Base-by-base conservation (phyloP, 2,113 vertebrate genomes). In the Chaenogobius annularis region DNA sequence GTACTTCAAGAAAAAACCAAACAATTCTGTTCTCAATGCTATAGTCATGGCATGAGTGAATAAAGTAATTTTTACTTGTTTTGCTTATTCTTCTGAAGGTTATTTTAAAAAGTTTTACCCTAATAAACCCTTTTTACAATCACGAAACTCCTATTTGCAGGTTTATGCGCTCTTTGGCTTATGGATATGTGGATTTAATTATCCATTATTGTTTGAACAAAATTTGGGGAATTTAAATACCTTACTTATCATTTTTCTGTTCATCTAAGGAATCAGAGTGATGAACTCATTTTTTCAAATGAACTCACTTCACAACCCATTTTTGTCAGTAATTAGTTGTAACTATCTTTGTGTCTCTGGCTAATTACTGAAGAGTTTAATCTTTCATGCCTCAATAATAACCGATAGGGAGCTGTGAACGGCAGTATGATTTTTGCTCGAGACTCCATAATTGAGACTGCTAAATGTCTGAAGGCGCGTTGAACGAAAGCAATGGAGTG, bases 311-410 rank as follows among this genome's bases (percentile, higher is more conserved):
- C 61, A 63, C 31, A 43, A n/a, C 31, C 10, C 61, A 63, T 63
- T 43, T 63, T 19, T 63, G 61, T 63, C 35, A n/a, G 31, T 63
- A 63, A 63, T 63, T 63, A 63, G 61, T 63, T 6, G 17, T 40
- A 43, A 63, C 35, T 43, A 40, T 63, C 35, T 19, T 63, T 35
- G 35, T 61, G 58, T n/a, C 61, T 63, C 17, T 13, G 20, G n/a
- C 6, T 47, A 66, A 66, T 46, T 66, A 66, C 47, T 44, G 13
- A 26, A 46, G 43, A 66, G 47, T 23, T 47, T 23, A 66, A 47
- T 66, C 44, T 46, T 64, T 64, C 35, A 64, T 44, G 64, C 20
- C 64, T 66, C 61, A 66, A 47, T 46, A 66, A 66, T n/a, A 43
- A 43, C 3, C 3, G 61, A 43, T 63, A n/a, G 35, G 15, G 35